Evolutionary conservation across 2,888 invertebrate species (phyloP).

Genomic region (Tanytarsus gracilentus): DNA sequence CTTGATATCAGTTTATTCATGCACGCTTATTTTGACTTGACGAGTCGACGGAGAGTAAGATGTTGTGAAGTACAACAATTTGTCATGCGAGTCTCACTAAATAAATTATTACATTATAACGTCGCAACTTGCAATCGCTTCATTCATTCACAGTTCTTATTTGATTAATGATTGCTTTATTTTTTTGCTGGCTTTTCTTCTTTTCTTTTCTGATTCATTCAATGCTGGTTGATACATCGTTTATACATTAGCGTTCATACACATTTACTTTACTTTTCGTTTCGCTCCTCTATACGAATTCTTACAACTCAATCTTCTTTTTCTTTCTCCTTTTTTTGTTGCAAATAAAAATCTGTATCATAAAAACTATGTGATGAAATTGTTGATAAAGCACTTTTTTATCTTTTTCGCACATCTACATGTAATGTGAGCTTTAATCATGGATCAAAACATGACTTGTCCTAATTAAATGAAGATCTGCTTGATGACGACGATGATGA

Average conservation of each 20-base stretch:
- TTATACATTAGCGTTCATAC: background rate
- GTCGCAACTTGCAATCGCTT: background rate
- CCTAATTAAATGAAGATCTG: too few species aligned
- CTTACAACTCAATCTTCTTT: too few species aligned
- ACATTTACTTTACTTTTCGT: too few species aligned
- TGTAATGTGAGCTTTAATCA: too few species aligned
- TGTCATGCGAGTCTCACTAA: constrained; percentile 24
- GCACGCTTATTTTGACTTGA: background rate
- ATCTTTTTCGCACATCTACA: too few species aligned
- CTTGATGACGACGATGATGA: too few species aligned
- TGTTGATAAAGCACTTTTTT: too few species aligned
- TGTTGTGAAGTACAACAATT: constrained; percentile 1
- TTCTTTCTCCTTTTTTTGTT: too few species aligned
- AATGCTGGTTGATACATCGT: background rate
- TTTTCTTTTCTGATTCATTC: background rate
- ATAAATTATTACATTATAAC: constrained; percentile 13
- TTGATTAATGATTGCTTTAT: background rate
- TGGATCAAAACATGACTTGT: too few species aligned
- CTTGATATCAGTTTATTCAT: background rate
- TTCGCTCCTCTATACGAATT: too few species aligned
- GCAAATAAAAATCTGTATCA: too few species aligned
- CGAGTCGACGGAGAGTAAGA: background rate
- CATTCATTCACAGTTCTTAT: background rate
- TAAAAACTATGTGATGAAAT: too few species aligned
- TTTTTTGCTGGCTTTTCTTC: background rate